Evolutionary conservation across 2,113 vertebrate species (phyloP), one percentile per base, ranked within the genome.

Genomic region (Plecturocebus donacophilus): DNA sequence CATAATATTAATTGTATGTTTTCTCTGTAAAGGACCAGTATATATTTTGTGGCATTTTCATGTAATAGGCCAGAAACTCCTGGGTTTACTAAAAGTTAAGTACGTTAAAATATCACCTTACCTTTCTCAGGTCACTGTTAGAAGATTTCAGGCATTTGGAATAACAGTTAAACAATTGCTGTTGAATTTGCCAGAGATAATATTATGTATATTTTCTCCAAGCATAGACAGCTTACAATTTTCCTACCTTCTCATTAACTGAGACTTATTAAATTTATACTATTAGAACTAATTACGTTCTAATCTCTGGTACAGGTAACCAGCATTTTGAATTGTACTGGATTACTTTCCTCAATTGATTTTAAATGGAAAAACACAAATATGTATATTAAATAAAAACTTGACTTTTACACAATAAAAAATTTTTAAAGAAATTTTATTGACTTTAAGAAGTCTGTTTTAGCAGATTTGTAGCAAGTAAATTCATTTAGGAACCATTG

Each of bases 341-440:
- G 11, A 42, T 61, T 75, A 84, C 35, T 83, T 86, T 88, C 30
- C 35, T 38, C 1, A 21, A 21, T 95, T 71, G 35, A 17, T 75
- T 92, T 94, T 90, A 64, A 94, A 93, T 85, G 20, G 25, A 85
- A 56, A 73, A 85, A 27, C 32, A 94, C 12, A 87, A 80, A 80
- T 58, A 21, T 3, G 32, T 8, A 91, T 68, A 58, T 40, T 79
- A 35, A 92, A 71, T 20, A 58, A 58, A 80, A 32, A 17, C 7
- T 5, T 25, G 12, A 32, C 61, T 88, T 58, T 25, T 38, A 70
- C 45, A 73, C 38, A 87, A n/a, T 89, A 56, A 71, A 92, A 93
- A 85, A 25, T 11, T 56, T 92, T 82, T 64, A 61, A 47, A 79
- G 70, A 95, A 90, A 66, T 21, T 4, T 61, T 40, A 52, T 23